These are phyloP conservation scores for Sarcophaga subvicina DNA, from an alignment of 2,888 invertebrate species.

Conservation along the genomic window DNA sequence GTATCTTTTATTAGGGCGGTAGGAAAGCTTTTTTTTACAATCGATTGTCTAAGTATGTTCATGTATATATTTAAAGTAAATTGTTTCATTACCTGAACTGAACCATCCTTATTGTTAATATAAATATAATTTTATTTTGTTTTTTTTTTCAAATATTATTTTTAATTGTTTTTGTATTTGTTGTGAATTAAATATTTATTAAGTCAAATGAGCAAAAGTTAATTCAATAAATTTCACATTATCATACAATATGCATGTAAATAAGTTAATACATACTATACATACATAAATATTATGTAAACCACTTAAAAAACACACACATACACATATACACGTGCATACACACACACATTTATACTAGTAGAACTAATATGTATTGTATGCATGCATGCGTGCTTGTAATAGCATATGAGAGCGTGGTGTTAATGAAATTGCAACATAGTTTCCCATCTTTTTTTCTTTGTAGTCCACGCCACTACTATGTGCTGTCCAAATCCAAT, in stretches of 20 bases:
- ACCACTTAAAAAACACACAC: slow-evolving; percentile 2
- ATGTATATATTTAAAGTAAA: too few species aligned
- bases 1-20: too few species aligned
- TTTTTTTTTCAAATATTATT: background rate
- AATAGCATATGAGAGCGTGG: background rate
- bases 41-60: too few species aligned
- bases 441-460: background rate
- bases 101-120: background rate
- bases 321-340: background rate
- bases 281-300: background rate
- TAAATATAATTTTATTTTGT: background rate
- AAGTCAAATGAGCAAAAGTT: slow-evolving; percentile 62
- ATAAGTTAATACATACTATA: slow-evolving; percentile 18
- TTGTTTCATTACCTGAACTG: too few species aligned
- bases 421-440: slow-evolving; percentile 3
- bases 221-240: slow-evolving; percentile 61
- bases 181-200: slow-evolving; percentile 44
- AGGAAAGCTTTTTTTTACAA: too few species aligned
- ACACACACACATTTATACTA: too few species aligned
- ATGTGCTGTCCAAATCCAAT: background rate
- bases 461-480: background rate
- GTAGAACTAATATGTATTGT: too few species aligned
- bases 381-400: too few species aligned
- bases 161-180: background rate
- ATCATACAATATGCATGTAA: slow-evolving; percentile 51